Conservation (phyloP, 2,888 invertebrate species). For the Macrosiphum euphorbiae region DNA sequence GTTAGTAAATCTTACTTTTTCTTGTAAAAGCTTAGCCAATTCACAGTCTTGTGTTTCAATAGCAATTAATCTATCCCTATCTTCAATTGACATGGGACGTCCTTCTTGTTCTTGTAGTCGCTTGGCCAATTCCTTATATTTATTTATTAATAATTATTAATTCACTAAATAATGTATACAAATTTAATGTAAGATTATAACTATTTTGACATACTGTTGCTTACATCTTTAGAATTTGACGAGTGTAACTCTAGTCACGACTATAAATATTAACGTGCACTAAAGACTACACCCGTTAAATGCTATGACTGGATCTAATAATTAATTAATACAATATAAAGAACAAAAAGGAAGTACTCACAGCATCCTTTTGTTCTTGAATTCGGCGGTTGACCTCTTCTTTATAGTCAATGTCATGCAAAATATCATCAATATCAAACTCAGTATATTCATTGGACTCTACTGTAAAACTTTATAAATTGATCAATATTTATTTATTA, state of each 20-base stretch:
- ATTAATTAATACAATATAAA: conserved; percentile 4
- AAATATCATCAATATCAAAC: conserved; percentile 64
- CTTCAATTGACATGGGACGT: conserved; percentile 71
- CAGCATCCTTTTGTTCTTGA: conserved; percentile 83
- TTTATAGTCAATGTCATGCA: conserved; percentile 65
- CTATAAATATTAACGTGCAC: conserved; percentile 69
- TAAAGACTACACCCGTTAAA: conserved; percentile 70
- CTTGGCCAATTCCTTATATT: conserved; percentile 78
- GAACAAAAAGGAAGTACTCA: conserved; percentile 68
- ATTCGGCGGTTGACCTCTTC: conserved; percentile 69
- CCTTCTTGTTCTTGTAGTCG: conserved; percentile 83
- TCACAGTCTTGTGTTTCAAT: conserved; percentile 87
- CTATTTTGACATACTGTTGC: neutral
- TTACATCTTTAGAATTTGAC: conserved; percentile 68
- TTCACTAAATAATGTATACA: neutral
- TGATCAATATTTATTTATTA: neutral
- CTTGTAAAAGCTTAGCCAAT: conserved; percentile 82
- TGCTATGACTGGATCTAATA: conserved; percentile 53
- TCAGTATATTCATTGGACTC: conserved; percentile 57
- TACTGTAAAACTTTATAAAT: neutral
- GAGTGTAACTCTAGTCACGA: conserved; percentile 73
- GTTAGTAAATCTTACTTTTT: conserved; percentile 71
- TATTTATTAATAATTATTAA: conserved; percentile 44
- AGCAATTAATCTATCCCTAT: conserved; percentile 78
- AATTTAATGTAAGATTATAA: neutral